These are phyloP conservation scores for Caenorhabditis remanei DNA, from an alignment of 1,140 invertebrate species.

Conservation along the genomic window DNA sequence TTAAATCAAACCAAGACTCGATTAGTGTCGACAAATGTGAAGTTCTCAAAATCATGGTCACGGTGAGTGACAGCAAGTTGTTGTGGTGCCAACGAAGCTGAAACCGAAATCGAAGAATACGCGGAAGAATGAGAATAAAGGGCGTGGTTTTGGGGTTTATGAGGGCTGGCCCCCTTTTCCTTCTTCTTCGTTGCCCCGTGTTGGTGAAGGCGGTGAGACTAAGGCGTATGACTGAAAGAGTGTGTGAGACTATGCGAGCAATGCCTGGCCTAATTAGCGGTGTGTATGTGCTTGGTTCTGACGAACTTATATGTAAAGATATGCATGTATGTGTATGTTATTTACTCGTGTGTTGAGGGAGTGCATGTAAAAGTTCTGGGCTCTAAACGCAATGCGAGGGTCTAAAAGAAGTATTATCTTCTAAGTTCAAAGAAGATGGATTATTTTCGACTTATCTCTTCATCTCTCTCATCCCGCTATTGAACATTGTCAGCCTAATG, in stretches of 20 bases:
- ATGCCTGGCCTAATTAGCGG: conserved; percentile 30
- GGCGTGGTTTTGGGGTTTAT: not conserved
- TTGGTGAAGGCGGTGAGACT: not conserved
- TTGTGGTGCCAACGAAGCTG: conserved; percentile 41
- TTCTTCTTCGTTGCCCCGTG: not conserved
- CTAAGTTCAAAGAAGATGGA: too few relatives aligned
- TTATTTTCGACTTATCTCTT: too few relatives aligned
- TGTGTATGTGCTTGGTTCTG: conserved; percentile 14
- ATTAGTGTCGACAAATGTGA: conserved; percentile 49
- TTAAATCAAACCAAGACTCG: not conserved
- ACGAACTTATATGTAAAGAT: conserved; percentile 40
- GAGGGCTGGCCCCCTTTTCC: not conserved
- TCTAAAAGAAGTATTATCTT: too few relatives aligned
- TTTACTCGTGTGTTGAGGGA: not conserved
- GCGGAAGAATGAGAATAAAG: conserved; percentile 25
- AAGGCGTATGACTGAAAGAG: conserved; percentile 18
- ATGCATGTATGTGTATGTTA: not conserved
- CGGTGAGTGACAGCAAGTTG: conserved; percentile 39
- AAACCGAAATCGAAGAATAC: conserved; percentile 16
- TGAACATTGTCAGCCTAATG: too few relatives aligned
- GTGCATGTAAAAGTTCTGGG: not conserved
- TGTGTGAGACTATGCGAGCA: conserved; percentile 30
- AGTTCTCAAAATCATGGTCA: conserved; percentile 52
- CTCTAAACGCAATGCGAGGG: too few relatives aligned
- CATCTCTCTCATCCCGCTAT: too few relatives aligned